Base-by-base conservation (phyloP, 92 coral and sea anemone species). In the Epizoanthus stellaris region DNA sequence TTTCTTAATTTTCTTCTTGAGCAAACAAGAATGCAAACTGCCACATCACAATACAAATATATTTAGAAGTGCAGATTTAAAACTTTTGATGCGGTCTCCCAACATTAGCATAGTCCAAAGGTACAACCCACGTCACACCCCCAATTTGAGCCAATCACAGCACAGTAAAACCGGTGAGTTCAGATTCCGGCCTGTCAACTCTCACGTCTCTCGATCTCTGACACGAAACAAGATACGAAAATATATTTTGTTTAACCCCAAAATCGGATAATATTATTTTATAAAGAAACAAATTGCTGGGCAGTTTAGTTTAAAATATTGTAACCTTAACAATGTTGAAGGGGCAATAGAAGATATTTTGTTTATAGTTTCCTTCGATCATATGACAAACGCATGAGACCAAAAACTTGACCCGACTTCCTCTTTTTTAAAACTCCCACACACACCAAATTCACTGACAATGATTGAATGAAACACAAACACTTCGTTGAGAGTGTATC, bases 121-220 rank as follows among this genome's bases (percentile, higher is more conserved):
- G 56, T 82, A 89, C 93, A 75, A 39, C 70, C 87, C 90, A 74
- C 39, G 42, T 57, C 88, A 90, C 93, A 65, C 93, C 93, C 84
- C 88, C 90, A 21, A 40, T 7, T 30, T 19, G 20, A 75, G 25
- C 93, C 93, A 90, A 90, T 90, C 88, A 87, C 54, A 63, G 67
- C 15, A 25, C 64, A 76, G 75, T 56, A 54, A 43, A 53, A 60
- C 65, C 66, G 60, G 45, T 36, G 45, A 17, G 70, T 16, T 62
- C 83, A 71, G n/a, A n/a, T n/a, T n/a, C n/a, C n/a, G n/a, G n/a
- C 60, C 36, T 79, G 83, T 43, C 42, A 38, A 62, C 23, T 64
- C 60, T n/a, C 83, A 79, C 72, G 80, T 57, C 23, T 43, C 49
- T 13, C 43, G 3, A 82, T 5, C 54, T 49, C 56, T 49, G 13